phyloP scores from a whole-genome alignment of 2,888 invertebrate genomes.

The Drosophila lutescens region DNA sequence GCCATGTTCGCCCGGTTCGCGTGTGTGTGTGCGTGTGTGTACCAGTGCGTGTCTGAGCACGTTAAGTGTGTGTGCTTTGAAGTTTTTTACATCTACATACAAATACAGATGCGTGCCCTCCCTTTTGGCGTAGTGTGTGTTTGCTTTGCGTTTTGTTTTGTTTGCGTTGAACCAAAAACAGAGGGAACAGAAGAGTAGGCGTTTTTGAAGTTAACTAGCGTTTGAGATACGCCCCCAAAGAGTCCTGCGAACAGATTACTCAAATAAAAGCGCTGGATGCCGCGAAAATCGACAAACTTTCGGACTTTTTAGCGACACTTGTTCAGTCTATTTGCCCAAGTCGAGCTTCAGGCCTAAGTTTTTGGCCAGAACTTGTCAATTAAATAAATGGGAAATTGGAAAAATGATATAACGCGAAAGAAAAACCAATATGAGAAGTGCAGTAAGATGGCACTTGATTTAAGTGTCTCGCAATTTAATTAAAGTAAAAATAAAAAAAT shows the following conservation, averaged over 20 bases:
- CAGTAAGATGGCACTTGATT: too few relatives aligned
- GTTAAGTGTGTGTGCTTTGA: conserved; percentile 75
- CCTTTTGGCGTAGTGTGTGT: conserved; percentile 52
- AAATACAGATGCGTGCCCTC: conserved; percentile 29
- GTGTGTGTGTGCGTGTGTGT: conserved; percentile 26
- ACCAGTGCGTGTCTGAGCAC: conserved; percentile 57
- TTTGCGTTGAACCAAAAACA: conserved; percentile 59
- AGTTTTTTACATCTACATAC: conserved; percentile 73
- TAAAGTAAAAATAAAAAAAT: too few relatives aligned
- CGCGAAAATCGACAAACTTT: too few relatives aligned
- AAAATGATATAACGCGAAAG: neutral
- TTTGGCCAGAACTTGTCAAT: neutral
- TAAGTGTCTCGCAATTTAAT: too few relatives aligned
- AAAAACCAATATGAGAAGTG: too few relatives aligned
- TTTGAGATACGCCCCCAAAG: neutral
- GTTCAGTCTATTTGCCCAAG: too few relatives aligned
- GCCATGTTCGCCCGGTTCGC: neutral
- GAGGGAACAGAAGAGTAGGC: neutral
- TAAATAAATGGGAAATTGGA: neutral
- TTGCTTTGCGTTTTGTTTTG: conserved; percentile 72
- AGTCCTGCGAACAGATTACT: neutral
- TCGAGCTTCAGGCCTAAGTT: neutral
- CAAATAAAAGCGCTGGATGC: too few relatives aligned
- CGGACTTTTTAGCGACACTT: too few relatives aligned
- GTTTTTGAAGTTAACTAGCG: neutral